phyloP scores from a whole-genome alignment of 2,797 vertebrate genomes.

The Galagoides demidoff region DNA sequence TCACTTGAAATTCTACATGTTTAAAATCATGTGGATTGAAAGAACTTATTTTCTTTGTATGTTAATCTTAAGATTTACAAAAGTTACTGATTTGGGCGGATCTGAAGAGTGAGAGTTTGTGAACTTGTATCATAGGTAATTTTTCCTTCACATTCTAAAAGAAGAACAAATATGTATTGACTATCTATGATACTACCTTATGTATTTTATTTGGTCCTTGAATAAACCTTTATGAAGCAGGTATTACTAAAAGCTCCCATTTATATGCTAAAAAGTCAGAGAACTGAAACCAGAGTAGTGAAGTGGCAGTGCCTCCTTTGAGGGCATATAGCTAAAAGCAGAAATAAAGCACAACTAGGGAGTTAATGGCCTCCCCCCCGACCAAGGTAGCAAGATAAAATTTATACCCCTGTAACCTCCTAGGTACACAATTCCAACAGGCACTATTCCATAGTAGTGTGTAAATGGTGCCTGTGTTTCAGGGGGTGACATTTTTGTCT shows the following conservation, averaged over 20 bases:
- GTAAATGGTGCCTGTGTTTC: conserved; percentile 1
- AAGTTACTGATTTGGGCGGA: conserved; percentile 25
- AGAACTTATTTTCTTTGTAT: conserved; percentile 51
- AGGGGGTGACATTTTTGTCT: not conserved
- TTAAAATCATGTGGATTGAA: conserved; percentile 38
- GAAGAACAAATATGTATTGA: conserved; percentile 22
- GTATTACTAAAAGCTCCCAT: not conserved
- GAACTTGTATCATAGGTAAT: conserved; percentile 58
- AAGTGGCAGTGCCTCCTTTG: not conserved
- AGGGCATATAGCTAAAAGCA: not conserved
- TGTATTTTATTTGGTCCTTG: conserved; percentile 47
- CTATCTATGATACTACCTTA: not conserved
- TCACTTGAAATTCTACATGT: conserved; percentile 30
- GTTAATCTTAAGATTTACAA: conserved; percentile 35
- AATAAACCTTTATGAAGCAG: conserved; percentile 3
- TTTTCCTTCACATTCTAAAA: conserved; percentile 57
- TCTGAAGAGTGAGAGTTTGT: conserved; percentile 62
- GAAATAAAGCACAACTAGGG: not conserved
- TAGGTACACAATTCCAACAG: not conserved
- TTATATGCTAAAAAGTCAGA: not conserved
- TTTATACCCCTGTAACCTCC: not conserved
- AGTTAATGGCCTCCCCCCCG: no score
- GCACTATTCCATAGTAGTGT: not conserved
- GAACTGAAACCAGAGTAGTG: not conserved
- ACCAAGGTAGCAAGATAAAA: not conserved